These are phyloP conservation scores for Temnothorax ravouxi DNA, from an alignment of 2,888 invertebrate species.

Conservation along the genomic window DNA sequence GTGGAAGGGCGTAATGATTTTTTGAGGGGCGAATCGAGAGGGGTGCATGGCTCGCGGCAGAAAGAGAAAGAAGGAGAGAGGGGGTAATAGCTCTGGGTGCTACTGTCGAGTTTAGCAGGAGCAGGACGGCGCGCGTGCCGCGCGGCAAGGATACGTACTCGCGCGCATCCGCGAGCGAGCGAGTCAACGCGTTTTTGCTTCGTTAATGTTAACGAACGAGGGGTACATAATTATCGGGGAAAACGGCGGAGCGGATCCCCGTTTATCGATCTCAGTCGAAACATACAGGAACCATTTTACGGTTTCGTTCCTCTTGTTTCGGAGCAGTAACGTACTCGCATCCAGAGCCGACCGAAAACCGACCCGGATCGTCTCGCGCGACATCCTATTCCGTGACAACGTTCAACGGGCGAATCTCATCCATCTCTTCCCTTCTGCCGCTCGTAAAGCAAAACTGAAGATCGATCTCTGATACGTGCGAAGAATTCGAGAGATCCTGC, in stretches of 20 bases:
- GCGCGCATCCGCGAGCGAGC: constrained; percentile 30
- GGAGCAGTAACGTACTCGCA: background rate
- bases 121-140: constrained; percentile 68
- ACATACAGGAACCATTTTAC: constrained; percentile 45
- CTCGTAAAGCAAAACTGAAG: background rate
- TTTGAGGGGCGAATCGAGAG: constrained; percentile 94
- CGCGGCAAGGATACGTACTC: constrained; percentile 48
- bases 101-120: constrained; percentile 73
- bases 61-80: constrained; percentile 64
- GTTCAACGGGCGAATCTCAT: background rate
- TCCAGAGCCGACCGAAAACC: background rate
- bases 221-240: constrained; percentile 57
- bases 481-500: background rate
- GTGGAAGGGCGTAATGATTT: constrained; percentile 94
- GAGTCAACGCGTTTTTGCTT: constrained; percentile 50
- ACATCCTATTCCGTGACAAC: background rate
- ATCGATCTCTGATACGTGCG: background rate
- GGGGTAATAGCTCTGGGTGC: constrained; percentile 71
- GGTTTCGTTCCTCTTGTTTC: background rate
- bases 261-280: constrained; percentile 54
- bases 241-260: constrained; percentile 48
- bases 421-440: background rate
- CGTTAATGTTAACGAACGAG: constrained; percentile 62
- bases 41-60: constrained; percentile 85
- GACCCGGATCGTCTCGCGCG: background rate